Base-by-base conservation (phyloP, 2,888 invertebrate species). In the Scaptomyza polygonia region DNA sequence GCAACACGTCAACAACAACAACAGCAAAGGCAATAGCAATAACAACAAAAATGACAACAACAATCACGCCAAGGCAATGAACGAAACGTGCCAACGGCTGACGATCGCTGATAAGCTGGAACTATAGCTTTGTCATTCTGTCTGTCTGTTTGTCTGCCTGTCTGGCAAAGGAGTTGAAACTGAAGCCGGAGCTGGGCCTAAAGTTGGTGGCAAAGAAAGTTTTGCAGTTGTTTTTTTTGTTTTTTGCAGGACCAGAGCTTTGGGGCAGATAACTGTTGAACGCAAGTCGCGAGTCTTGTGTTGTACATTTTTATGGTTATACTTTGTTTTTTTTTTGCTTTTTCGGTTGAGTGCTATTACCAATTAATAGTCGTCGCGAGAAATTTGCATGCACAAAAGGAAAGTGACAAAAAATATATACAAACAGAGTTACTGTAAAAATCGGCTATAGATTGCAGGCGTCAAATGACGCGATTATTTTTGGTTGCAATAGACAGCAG, bases 1-100 rank as follows among this genome's bases (percentile, higher is more conserved):
- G 85, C 87, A 87, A 82, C 82, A 82, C 82, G 87, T 82, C 82
- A 83, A 77, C 36, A 49, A 48, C 59, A 66, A 12, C 30, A 57
- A 39, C 27, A 61, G 56, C 54, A 42, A 56, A 29, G 39, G 21
- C 43, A 74, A 30, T 45, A 71, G 44, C 69, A 82, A 57, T 47
- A 65, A 52, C 78, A 64, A 55, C 67, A 73, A 74, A 66, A 82
- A 57, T 47, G 63, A 52, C 78, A 64, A 55, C 67, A 73, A 74
- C 74, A 78, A 64, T 77, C 63, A 74, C 66, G 70, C 69, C 82
- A 81, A 85, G 82, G 79, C 85, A 82, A 87, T 87, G 82, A 86
- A 84, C 82, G 87, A 82, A 87, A 87, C 82, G 87, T 87, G 82
- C 82, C 82, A 81, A 87, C 85, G 82, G 77, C 73, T 85, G 79